Percentiles rank a stretch among this genome's conserved stretches.
Conservation (phyloP, 1,140 invertebrate species). For the Drosophila teissieri region DNA sequence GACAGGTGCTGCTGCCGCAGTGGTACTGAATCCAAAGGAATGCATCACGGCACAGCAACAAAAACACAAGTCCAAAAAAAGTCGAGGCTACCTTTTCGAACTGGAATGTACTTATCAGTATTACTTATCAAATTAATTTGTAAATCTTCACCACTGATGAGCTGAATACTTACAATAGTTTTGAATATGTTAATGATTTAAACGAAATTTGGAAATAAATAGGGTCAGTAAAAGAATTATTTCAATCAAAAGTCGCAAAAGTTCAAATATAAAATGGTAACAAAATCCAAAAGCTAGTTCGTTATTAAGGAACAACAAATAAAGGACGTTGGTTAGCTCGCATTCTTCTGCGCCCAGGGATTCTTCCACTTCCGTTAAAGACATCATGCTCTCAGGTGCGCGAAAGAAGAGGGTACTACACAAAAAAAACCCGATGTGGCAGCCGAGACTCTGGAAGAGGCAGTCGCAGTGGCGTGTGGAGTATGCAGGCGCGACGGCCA, state of each 20-base stretch:
- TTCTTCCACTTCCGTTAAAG: not conserved
- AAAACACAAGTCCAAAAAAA: constrained; percentile 5
- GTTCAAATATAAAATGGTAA: no score
- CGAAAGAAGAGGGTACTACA: constrained; percentile 9
- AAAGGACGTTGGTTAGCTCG: no score
- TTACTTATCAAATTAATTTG: no score
- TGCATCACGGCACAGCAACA: constrained; percentile 60
- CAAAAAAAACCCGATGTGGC: constrained; percentile 36
- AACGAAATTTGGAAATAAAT: no score
- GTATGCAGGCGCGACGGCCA: constrained; percentile 72
- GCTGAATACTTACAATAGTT: no score
- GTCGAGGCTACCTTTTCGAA: not conserved
- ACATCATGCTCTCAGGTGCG: not conserved
- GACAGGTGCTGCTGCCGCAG: constrained; percentile 34
- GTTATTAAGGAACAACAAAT: no score
- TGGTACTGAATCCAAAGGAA: constrained; percentile 43
- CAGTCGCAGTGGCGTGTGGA: constrained; percentile 43
- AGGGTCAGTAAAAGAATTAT: no score
- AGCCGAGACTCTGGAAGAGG: constrained; percentile 1
- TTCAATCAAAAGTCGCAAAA: no score
- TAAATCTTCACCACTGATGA: no score
- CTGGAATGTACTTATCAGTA: constrained; percentile 3
- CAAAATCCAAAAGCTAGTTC: no score
- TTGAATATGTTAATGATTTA: no score
- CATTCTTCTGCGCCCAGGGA: not conserved